Conservation (phyloP, 2,797 vertebrate species). For the Petrocephalus schoutedeni region DNA sequence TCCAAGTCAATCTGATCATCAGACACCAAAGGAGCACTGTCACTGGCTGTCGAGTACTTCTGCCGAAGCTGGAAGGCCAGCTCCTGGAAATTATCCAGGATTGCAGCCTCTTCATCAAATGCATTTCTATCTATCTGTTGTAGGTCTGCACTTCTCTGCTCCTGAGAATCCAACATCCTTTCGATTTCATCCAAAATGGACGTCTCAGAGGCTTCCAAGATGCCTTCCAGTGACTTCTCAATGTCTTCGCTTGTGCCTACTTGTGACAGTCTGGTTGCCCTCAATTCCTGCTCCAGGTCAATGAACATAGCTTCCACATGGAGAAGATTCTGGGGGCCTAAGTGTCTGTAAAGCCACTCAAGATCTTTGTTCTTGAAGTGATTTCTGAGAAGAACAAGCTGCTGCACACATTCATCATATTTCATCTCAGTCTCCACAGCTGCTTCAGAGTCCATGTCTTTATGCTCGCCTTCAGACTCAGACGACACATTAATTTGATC, state of each 20-base stretch:
- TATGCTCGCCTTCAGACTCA: neutral
- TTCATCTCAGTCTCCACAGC: conserved; percentile 42
- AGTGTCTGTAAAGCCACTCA: conserved; percentile 61
- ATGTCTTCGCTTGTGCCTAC: conserved; percentile 48
- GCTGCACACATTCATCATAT: conserved; percentile 59
- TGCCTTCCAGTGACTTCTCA: conserved; percentile 73
- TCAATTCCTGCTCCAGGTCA: conserved; percentile 70
- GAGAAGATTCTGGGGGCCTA: conserved; percentile 64
- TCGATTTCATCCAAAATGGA: conserved; percentile 75
- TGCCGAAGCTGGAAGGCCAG: conserved; percentile 79
- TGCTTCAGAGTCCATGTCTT: neutral
- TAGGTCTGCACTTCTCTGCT: conserved; percentile 41
- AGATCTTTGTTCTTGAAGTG: conserved; percentile 70
- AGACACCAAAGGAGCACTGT: conserved; percentile 55
- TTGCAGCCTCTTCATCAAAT: conserved; percentile 71
- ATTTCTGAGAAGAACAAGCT: conserved; percentile 64
- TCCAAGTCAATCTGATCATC: conserved; percentile 29
- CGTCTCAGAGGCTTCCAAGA: conserved; percentile 76
- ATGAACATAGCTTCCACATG: conserved; percentile 77
- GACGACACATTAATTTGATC: conserved; percentile 18
- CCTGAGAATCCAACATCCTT: conserved; percentile 67
- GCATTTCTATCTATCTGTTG: conserved; percentile 48
- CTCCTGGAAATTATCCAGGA: conserved; percentile 86
- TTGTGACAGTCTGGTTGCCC: conserved; percentile 51
- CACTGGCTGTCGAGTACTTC: conserved; percentile 66